Evolutionary conservation across 2,888 invertebrate species (phyloP), one percentile per base, ranked within the genome.

Genomic region (Hirtodrosophila cameraria): DNA sequence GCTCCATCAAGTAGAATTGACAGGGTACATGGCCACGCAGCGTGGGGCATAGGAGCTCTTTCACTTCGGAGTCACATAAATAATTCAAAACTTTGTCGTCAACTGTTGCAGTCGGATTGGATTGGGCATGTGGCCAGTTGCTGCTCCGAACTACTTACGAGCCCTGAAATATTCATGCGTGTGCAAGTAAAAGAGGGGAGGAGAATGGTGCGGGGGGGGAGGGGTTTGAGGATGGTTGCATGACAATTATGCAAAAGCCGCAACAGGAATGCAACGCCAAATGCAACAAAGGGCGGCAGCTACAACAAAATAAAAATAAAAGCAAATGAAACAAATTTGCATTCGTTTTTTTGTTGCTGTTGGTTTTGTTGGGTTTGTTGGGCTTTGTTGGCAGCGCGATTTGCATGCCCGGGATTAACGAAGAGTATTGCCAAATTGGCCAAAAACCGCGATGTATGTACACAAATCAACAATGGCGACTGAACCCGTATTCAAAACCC

Each of bases 141-240:
- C 35, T 43, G 13, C 43, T 49, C 31, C 11, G 16, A 27, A 35
- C 62, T 61, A 60, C 65, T 61, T 65, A 49, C 58, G 6, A 35
- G 15, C 28, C 7, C 54, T 77, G 52, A 76, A 74, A 80, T 83
- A 83, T 80, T 83, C 83, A 80, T 83, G 59, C 74, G 71, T 68
- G 59, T 31, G n/a, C n/a, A n/a, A n/a, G n/a, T n/a, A n/a, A n/a
- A n/a, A n/a, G n/a, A n/a, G 12, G 28, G 2, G 31, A 15, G 20
- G n/a, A 2, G 9, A 15, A 30, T 1, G 23, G 3, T 9, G 23
- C 12, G 11, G 35, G 8, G 7, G 12, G 16, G 1, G 3, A 16
- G 9, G 31, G 23, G 28, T 12, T 9, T 2, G 13, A 23, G 23
- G 55, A 28, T 41, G 39, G n/a, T n/a, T n/a, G n/a, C n/a, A 28